Evolutionary conservation across 2,797 vertebrate species (phyloP).

Genomic region (Hydrocynus forskahlii): DNA sequence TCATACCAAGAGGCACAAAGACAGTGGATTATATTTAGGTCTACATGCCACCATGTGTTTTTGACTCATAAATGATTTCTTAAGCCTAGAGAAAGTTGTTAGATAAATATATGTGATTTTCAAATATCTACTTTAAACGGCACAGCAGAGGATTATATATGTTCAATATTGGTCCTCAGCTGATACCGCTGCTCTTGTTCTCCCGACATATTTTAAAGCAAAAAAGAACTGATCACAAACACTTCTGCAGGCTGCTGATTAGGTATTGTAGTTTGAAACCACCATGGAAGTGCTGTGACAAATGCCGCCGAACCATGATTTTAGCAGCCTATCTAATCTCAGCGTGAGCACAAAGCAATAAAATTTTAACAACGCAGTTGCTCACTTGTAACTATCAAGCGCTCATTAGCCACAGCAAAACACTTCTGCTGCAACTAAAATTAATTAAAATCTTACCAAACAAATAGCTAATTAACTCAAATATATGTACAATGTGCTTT

Average conservation of each 20-base stretch:
- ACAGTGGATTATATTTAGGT: background rate
- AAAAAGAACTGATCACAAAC: conserved; percentile 21
- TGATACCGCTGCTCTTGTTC: background rate
- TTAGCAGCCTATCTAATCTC: conserved; percentile 1
- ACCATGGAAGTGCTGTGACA: background rate
- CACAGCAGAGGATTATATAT: background rate
- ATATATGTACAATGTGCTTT: background rate
- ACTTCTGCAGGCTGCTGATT: conserved; percentile 13
- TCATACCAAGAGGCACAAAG: background rate
- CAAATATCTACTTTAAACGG: background rate
- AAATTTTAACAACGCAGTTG: conserved; percentile 30
- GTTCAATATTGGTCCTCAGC: background rate
- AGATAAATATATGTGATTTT: background rate
- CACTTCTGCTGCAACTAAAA: conserved; percentile 25
- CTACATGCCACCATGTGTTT: background rate
- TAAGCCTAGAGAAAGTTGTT: background rate
- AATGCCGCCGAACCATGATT: background rate
- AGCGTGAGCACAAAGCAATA: background rate
- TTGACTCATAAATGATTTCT: background rate
- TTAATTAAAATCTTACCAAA: conserved; percentile 46
- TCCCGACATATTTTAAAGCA: background rate
- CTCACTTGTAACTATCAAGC: conserved; percentile 40
- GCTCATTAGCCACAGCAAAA: conserved; percentile 2
- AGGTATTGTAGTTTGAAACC: background rate
- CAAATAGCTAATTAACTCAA: conserved; percentile 42